Base-by-base conservation (phyloP, 92 coral and sea anemone genomes). In the Parazoanthus swiftii region DNA sequence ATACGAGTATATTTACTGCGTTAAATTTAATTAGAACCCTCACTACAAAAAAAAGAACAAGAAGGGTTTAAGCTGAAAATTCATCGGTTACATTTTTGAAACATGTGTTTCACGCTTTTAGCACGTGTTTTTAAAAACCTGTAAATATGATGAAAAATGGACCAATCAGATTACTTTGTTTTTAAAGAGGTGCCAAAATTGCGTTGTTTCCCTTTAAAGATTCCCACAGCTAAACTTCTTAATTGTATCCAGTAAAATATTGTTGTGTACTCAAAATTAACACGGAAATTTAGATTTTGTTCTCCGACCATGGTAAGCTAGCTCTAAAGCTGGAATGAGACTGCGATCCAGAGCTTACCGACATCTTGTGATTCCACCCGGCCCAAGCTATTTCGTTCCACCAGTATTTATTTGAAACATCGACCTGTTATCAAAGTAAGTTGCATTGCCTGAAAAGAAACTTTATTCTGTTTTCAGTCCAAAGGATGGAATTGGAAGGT, bases 91-190 rank as follows among this genome's bases (percentile, higher is more conserved):
- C 85, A 58, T 63, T 74, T 74, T 74, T 36, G 65, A 43, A 3
- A n/a, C 63, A n/a, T 48, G 18, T 33, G 67, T 15, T 46, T 44
- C 79, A 29, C 65, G 86, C 43, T 25, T 44, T 7, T 13, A 84
- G 25, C 66, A 84, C 79, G 87, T 84, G 87, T 48, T 21, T 39
- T 29, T 29, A 29, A 71, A 29, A 36, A 84, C 87, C 87, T 70
- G 87, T 84, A 79, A 71, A 46, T 14, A 13, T 29, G 3, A 48
- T 2, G 3, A 8, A 26, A 84, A 84, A 46, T 46, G 3, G 77
- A 23, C 87, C 87, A 84, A 84, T 50, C 87, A 71, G 66, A 84
- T 10, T 72, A 26, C 87, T 43, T 48, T 18, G 5, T 14, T 70
- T 8, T 46, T 51, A 29, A 42, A 84, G 37, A 84, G 16, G 44